A percentile compares a stretch with the other conserved stretches of the same genome.
Conservation (phyloP, 2,888 invertebrate species). For the Zeuzera pyrina region DNA sequence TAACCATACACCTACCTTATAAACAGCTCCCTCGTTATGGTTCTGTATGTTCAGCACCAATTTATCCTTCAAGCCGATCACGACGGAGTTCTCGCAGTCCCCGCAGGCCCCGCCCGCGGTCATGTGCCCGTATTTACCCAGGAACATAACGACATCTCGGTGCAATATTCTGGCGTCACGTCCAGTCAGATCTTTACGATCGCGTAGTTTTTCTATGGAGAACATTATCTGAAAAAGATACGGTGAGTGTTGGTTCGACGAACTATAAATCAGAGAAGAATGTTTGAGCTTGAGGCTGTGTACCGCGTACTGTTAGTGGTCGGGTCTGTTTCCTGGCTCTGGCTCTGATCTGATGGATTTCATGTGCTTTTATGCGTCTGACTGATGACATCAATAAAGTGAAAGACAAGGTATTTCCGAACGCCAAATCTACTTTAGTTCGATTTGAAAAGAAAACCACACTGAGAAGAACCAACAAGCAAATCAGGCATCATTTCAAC, state of each 20-base stretch:
- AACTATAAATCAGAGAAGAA: too few species aligned
- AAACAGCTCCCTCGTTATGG: constrained; percentile 14
- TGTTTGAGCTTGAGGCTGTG: too few species aligned
- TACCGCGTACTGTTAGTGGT: too few species aligned
- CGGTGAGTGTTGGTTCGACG: neutral
- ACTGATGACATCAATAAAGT: too few species aligned
- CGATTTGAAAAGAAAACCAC: too few species aligned
- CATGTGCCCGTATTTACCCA: constrained; percentile 33
- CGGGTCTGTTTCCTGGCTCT: too few species aligned
- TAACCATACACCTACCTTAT: constrained; percentile 24
- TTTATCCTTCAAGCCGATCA: constrained; percentile 20
- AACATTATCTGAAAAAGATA: constrained; percentile 24
- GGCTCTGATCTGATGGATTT: too few species aligned
- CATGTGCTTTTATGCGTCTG: too few species aligned
- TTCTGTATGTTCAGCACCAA: constrained; percentile 20
- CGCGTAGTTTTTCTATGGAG: constrained; percentile 22
- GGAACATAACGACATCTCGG: constrained; percentile 30
- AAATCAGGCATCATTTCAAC: too few species aligned
- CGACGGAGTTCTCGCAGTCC: constrained; percentile 5
- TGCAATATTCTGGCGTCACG: constrained; percentile 30
- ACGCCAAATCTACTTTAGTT: too few species aligned
- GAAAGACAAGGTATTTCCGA: too few species aligned
- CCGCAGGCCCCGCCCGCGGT: constrained; percentile 8
- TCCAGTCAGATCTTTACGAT: constrained; percentile 13
- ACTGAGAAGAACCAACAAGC: too few species aligned